phyloP scores from a whole-genome alignment of 2,797 vertebrate genomes.

The Xiphophorus birchmanni region DNA sequence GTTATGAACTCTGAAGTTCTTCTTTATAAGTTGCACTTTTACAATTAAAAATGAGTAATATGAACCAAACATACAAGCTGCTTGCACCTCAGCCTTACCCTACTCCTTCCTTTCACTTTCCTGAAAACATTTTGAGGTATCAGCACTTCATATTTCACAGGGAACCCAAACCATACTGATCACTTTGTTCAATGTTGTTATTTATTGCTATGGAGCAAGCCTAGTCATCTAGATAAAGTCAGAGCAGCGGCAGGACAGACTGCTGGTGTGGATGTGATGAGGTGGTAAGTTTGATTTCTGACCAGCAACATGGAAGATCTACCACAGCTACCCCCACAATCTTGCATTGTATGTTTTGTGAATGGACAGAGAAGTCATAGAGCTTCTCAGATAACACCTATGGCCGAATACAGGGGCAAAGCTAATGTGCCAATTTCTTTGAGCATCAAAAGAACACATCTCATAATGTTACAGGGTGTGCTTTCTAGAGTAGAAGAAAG shows the following conservation, averaged over 20 bases:
- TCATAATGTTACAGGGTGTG: conserved; percentile 7
- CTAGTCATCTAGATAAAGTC: not conserved
- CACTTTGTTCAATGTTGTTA: not conserved
- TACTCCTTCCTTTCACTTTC: not conserved
- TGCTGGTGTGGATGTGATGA: not conserved
- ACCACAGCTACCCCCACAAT: not conserved
- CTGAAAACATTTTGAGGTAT: not conserved
- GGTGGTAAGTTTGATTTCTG: not conserved
- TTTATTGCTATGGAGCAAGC: not conserved
- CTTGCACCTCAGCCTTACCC: not conserved
- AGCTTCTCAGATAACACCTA: not conserved
- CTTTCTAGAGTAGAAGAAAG: not conserved
- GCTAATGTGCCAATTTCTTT: conserved; percentile 3
- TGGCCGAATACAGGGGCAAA: not conserved
- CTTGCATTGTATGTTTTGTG: not conserved
- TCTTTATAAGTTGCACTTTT: not conserved
- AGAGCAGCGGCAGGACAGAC: not conserved
- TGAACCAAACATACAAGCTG: not conserved
- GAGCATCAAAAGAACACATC: not conserved
- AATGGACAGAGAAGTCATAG: not conserved
- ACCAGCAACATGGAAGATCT: not conserved
- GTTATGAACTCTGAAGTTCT: not conserved
- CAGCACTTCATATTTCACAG: not conserved
- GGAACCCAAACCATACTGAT: not conserved
- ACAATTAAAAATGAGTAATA: not conserved